A percentile compares a stretch with the other conserved stretches of the same genome.
phyloP scores from a whole-genome alignment of 2,888 invertebrate species.

The Agrochola lychnidis region DNA sequence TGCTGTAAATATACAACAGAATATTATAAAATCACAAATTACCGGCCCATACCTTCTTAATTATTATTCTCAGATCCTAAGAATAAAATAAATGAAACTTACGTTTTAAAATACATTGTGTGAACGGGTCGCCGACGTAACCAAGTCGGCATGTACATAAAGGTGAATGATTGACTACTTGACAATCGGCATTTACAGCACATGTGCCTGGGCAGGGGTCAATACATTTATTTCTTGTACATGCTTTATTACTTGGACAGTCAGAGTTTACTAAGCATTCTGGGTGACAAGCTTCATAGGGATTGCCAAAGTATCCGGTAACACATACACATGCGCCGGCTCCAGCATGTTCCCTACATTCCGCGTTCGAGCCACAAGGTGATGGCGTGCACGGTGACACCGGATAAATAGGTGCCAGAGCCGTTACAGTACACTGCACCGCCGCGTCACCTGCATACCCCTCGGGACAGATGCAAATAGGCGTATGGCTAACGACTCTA shows the following conservation, averaged over 20 bases:
- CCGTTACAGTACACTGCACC: conserved; percentile 89
- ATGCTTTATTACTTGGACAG: conserved; percentile 93
- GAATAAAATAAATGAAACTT: conserved; percentile 63
- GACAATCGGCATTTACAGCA: conserved; percentile 94
- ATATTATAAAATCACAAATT: conserved; percentile 10
- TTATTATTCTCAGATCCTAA: background rate
- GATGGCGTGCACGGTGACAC: conserved; percentile 91
- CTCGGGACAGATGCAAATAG: conserved; percentile 92
- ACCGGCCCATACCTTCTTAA: background rate
- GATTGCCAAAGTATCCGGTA: conserved; percentile 94
- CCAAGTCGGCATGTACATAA: conserved; percentile 92
- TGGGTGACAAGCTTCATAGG: conserved; percentile 94
- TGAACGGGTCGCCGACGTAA: conserved; percentile 94
- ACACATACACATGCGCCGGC: conserved; percentile 93
- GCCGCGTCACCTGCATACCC: conserved; percentile 95
- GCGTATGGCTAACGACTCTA: conserved; percentile 94
- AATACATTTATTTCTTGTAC: conserved; percentile 93
- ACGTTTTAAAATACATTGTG: conserved; percentile 88
- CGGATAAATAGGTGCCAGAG: conserved; percentile 73
- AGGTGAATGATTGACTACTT: conserved; percentile 93
- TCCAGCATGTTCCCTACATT: conserved; percentile 90
- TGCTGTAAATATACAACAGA: conserved; percentile 69
- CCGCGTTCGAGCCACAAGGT: conserved; percentile 92
- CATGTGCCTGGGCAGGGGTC: conserved; percentile 95
- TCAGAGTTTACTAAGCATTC: conserved; percentile 94